A percentile compares a stretch with the other conserved stretches of the same genome.
Evolutionary conservation across 2,888 invertebrate species (phyloP).

Genomic region (Euzophera pinguis): DNA sequence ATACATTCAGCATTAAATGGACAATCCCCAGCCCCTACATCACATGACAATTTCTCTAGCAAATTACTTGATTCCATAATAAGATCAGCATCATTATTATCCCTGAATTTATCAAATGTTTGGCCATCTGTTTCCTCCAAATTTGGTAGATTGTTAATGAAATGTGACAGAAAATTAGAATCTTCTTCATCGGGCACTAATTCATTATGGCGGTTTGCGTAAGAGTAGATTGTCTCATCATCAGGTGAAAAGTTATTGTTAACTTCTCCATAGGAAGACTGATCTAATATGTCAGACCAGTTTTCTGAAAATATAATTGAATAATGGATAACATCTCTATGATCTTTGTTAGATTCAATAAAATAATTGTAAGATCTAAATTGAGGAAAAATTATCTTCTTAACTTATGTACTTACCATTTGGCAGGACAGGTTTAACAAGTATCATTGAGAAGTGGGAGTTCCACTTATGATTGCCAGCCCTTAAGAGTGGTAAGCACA

Average conservation of each 20-base stretch:
- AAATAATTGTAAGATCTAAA: neutral
- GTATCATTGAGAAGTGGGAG: constrained; percentile 85
- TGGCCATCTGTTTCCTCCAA: constrained; percentile 60
- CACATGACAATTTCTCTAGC: constrained; percentile 78
- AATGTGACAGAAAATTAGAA: constrained; percentile 54
- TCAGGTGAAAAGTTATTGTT: constrained; percentile 62
- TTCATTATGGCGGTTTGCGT: constrained; percentile 51
- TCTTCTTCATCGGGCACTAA: constrained; percentile 58
- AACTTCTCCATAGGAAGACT: constrained; percentile 60
- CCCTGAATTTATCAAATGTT: constrained; percentile 58
- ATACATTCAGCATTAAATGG: constrained; percentile 86
- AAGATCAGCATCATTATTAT: constrained; percentile 64
- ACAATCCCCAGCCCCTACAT: constrained; percentile 81
- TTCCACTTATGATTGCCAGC: constrained; percentile 71
- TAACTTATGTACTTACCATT: too few relatives aligned
- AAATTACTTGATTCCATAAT: constrained; percentile 73
- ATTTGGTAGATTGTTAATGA: constrained; percentile 61
- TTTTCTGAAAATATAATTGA: constrained; percentile 54
- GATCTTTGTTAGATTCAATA: too few relatives aligned
- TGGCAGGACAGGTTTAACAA: constrained; percentile 84
- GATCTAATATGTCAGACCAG: constrained; percentile 72
- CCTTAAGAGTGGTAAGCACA: constrained; percentile 84
- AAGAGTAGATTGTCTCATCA: constrained; percentile 62
- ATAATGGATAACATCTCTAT: neutral
- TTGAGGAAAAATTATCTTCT: too few relatives aligned